phyloP scores from a whole-genome alignment of 2,888 invertebrate species.

The Drosophila meridiana region DNA sequence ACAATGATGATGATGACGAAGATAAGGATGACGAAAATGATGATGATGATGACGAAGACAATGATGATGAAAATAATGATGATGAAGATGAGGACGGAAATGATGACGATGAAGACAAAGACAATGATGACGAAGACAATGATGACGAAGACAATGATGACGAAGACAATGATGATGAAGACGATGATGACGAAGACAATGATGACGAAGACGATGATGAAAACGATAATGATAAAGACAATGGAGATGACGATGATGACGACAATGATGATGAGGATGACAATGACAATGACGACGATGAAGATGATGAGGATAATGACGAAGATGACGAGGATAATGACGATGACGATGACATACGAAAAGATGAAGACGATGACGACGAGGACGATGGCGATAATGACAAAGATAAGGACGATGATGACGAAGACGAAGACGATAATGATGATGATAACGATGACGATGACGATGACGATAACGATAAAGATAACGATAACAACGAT shows the following conservation, averaged over 20 bases:
- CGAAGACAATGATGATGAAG: conserved; percentile 84
- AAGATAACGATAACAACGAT: conserved; percentile 83
- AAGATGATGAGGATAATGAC: conserved; percentile 70
- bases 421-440: conserved; percentile 77
- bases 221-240: neutral
- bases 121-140: conserved; percentile 82
- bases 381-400: conserved; percentile 83
- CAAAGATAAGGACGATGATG: conserved; percentile 79
- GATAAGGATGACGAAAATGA: conserved; percentile 81
- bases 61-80: conserved; percentile 47
- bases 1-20: conserved; percentile 85
- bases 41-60: conserved; percentile 30
- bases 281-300: conserved; percentile 80
- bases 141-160: conserved; percentile 77
- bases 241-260: neutral
- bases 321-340: conserved; percentile 84
- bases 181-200: conserved; percentile 74
- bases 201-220: conserved; percentile 58
- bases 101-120: conserved; percentile 66
- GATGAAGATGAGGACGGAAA: neutral
- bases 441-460: conserved; percentile 80
- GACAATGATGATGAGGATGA: conserved; percentile 83
- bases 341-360: conserved; percentile 63
- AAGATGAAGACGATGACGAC: conserved; percentile 71
- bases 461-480: conserved; percentile 78